Base-by-base conservation (phyloP, 2,888 invertebrate genomes). In the Dinocampus coccinellae region DNA sequence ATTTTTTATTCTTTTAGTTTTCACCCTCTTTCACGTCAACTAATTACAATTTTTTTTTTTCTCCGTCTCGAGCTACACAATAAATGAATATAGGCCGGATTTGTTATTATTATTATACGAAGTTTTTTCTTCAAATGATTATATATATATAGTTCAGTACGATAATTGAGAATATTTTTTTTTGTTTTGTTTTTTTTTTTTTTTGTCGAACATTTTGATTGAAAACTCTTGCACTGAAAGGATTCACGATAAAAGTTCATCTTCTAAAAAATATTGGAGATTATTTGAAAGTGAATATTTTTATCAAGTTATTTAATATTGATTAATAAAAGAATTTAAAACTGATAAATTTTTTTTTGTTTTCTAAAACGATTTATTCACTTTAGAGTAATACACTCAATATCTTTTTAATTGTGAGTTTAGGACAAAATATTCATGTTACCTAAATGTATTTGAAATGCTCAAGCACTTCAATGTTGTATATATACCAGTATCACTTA, bases 1-100 rank as follows among this genome's bases (percentile, higher is more conserved):
- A 61, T 36, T 26, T 20, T 22, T 55, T 36, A 52, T 47, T 55
- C 55, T 63, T n/a, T 62, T 64, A 53, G 47, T 55, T 42, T 64
- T 22, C 55, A 20, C 20, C 16, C 16, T 58, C 58, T 6, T 55
- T 13, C 4, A 22, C n/a, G 58, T 58, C 16, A 1, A 0, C 20
- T 58, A 16, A 58, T 58, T 58, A 9, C 58, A n/a, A 26, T 57
- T 57, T 29, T 55, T 26, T 55, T 29, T 7, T n/a, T n/a, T n/a
- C n/a, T n/a, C n/a, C n/a, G n/a, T 10, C 26, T 26, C 13, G 10
- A 11, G 13, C 24, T 6, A 2, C 29, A 2, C 2, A 26, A 24
- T 57, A 24, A n/a, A 29, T 1, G 29, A 29, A 26, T 7, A 26
- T 11, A 13, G n/a, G n/a, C 2, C 1, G 11, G 39, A 4, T 11